Percentiles rank a stretch among this genome's conserved stretches.
Conservation (phyloP, 2,888 invertebrate species). For the Bibio marci region DNA sequence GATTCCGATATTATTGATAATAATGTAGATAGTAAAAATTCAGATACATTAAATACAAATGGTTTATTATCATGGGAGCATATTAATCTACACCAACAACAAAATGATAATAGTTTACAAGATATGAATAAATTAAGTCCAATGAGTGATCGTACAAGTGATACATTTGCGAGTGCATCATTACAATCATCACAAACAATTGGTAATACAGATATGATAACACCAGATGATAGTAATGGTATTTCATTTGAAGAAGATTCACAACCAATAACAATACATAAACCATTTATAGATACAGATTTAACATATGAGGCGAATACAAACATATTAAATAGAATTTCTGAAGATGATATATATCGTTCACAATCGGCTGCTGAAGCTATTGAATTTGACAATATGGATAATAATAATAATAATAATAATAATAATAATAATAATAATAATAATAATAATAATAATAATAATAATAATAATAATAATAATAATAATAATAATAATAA, state of each 20-base stretch:
- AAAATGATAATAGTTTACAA: background rate
- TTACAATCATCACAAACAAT: conserved; percentile 24
- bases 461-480: conserved; percentile 7
- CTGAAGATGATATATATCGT: background rate
- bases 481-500: conserved; percentile 18
- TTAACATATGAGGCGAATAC: too few species aligned
- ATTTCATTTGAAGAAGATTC: conserved; percentile 29
- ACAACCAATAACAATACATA: conserved; percentile 25
- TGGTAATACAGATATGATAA: conserved; percentile 26
- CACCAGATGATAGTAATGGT: conserved; percentile 24
- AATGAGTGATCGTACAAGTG: conserved; percentile 15
- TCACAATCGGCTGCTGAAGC: background rate
- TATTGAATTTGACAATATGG: too few species aligned
- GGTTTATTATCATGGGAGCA: conserved; percentile 1
- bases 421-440: background rate
- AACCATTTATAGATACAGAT: conserved; percentile 12
- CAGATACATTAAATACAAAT: background rate
- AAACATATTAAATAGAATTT: background rate
- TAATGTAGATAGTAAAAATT: too few species aligned
- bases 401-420: too few species aligned
- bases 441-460: conserved; percentile 9
- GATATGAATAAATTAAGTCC: conserved; percentile 7
- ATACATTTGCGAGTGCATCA: conserved; percentile 29
- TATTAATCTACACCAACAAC: background rate
- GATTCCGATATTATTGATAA: background rate